phyloP scores from a whole-genome alignment of 2,797 vertebrate species.

The Danio kyathit region DNA sequence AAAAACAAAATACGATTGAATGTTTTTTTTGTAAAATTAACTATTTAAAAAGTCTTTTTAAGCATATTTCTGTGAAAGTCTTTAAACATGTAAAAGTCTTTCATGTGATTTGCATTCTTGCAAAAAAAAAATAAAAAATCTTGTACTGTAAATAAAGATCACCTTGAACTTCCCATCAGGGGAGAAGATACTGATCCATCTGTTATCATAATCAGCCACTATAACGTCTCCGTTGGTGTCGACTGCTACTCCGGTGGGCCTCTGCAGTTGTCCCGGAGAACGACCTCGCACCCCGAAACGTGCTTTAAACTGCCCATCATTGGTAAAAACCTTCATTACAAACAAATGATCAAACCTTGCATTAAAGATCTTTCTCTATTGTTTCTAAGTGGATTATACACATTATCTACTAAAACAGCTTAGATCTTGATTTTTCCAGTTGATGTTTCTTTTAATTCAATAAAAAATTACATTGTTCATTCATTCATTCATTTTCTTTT shows the following conservation, averaged over 20 bases:
- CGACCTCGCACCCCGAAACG: conserved; percentile 94
- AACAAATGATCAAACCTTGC: not conserved
- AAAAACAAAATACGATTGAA: too few relatives aligned
- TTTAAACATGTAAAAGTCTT: too few relatives aligned
- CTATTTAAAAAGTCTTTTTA: too few relatives aligned
- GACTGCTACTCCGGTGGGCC: conserved; percentile 91
- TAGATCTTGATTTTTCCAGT: too few relatives aligned
- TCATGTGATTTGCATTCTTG: too few relatives aligned
- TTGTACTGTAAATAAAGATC: conserved; percentile 29
- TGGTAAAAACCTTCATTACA: conserved; percentile 87
- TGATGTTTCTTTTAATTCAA: too few relatives aligned
- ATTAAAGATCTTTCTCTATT: too few relatives aligned
- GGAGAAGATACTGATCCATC: conserved; percentile 98
- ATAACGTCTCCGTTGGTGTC: conserved; percentile 94
- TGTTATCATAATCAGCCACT: conserved; percentile 95
- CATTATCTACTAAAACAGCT: not conserved
- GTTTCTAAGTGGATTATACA: not conserved
- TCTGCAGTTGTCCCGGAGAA: conserved; percentile 95
- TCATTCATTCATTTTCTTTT: too few relatives aligned
- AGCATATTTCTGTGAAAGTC: too few relatives aligned
- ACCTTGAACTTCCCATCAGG: conserved; percentile 98
- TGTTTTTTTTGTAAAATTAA: too few relatives aligned
- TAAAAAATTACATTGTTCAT: too few relatives aligned
- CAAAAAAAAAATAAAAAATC: too few relatives aligned
- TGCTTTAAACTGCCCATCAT: conserved; percentile 95